Conservation (phyloP, 2,797 vertebrate species). For the Falco cherrug region DNA sequence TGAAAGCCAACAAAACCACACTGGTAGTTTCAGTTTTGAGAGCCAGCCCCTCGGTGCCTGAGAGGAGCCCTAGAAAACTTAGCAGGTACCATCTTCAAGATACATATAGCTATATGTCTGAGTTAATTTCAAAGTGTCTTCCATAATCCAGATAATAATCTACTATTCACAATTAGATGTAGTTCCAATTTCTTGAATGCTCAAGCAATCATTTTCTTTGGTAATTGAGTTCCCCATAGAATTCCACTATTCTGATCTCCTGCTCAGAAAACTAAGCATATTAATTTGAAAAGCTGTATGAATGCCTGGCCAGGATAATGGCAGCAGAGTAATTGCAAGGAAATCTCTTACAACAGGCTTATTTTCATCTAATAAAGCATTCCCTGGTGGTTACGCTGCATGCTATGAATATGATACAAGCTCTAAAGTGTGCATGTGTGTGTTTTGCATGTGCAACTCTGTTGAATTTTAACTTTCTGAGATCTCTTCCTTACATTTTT, state of each 20-base stretch:
- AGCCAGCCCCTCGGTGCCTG: accelerated
- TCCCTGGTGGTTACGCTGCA: conserved; percentile 59
- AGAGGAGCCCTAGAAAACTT: background rate
- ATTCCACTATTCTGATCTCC: conserved; percentile 73
- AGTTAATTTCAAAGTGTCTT: conserved; percentile 50
- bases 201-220: conserved; percentile 77
- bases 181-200: conserved; percentile 72
- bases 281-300: conserved; percentile 79
- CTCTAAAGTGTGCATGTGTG: conserved; percentile 38
- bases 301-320: conserved; percentile 71
- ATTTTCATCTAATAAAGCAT: conserved; percentile 82
- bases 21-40: background rate
- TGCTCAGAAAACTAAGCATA: conserved; percentile 71
- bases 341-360: conserved; percentile 80
- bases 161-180: conserved; percentile 75
- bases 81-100: background rate
- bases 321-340: conserved; percentile 74
- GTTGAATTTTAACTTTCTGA: conserved; percentile 56
- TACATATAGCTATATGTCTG: background rate
- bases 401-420: conserved; percentile 76
- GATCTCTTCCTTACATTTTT: background rate
- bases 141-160: conserved; percentile 72
- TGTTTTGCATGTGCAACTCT: conserved; percentile 22
- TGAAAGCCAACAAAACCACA: background rate
- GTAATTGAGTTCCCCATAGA: conserved; percentile 76